Evolutionary conservation across 2,113 vertebrate genomes (phyloP), one percentile per base, ranked within the genome.

Genomic region (Gila orcuttii): DNA sequence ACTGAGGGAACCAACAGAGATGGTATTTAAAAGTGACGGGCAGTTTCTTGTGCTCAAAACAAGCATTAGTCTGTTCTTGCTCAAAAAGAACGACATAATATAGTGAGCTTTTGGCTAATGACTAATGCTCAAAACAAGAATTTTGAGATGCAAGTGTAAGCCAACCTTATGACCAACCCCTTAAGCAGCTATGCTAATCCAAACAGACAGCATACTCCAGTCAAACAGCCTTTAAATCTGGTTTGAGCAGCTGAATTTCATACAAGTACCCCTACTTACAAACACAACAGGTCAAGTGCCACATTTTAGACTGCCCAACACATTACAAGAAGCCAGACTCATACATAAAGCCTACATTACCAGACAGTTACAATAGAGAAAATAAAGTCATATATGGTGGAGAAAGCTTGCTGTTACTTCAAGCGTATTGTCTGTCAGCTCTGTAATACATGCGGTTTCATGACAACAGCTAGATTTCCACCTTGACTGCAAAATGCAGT

Each of bases 281-380:
- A 68, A 68, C 80, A 82, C 62, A 82, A 82, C 80, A 82, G 60
- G 45, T 82, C 80, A 69, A 21, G 36, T 12, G 39, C 33, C 36
- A 33, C 17, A 47, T 82, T 82, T 33, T 82, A 15, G 45, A 69
- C 39, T 31, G 79, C 9, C 36, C 47, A 69, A 69, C 80, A 82
- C 19, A 69, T n/a, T 15, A 36, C 45, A 69, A 55, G 1, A 69
- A 50, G 28, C 57, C 11, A 66, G 13, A 25, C 28, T 52, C 25
- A 8, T n/a, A 28, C 45, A 69, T 68, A 52, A 17, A 9, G 42
- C 8, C 60, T 42, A 64, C 45, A 82, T 50, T 69, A 36, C 55
- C 25, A 45, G 19, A 82, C 28, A 64, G n/a, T 64, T 64, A 19
- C 17, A 50, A 52, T 23, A 2, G 45, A 77, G 47, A 78, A 31